A percentile compares a stretch with the other conserved stretches of the same genome.
phyloP scores from a whole-genome alignment of 2,888 invertebrate species.

The Acrobeloides nanus region DNA sequence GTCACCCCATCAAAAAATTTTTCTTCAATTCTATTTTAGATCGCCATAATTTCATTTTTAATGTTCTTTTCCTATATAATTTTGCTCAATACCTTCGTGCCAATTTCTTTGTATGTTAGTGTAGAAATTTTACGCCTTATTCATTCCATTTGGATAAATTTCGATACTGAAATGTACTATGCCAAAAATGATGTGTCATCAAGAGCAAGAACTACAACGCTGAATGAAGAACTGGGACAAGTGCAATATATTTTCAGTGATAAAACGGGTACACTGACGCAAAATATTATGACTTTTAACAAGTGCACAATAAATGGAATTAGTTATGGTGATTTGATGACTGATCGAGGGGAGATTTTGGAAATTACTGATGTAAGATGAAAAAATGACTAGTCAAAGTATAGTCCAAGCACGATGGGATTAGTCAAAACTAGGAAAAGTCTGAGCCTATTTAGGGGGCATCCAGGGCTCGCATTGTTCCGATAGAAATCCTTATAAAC shows the following conservation, averaged over 20 bases:
- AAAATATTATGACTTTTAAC: constrained; percentile 99
- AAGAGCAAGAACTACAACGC: constrained; percentile 84
- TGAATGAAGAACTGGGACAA: constrained; percentile 71
- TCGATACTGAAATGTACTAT: constrained; percentile 96
- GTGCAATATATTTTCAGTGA: constrained; percentile 99
- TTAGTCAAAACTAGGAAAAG: no score
- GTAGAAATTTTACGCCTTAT: constrained; percentile 87
- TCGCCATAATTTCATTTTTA: constrained; percentile 79
- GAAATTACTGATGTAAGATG: constrained; percentile 36
- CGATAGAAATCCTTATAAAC: no score
- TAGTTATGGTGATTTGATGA: constrained; percentile 74
- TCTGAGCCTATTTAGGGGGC: no score
- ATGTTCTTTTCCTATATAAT: constrained; percentile 99
- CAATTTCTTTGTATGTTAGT: constrained; percentile 92
- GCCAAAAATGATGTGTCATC: constrained; percentile 47
- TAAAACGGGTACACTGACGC: constrained; percentile 96
- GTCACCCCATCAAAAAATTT: no score
- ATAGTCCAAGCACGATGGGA: no score
- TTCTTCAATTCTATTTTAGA: no score
- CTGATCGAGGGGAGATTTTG: constrained; percentile 40
- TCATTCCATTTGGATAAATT: constrained; percentile 96
- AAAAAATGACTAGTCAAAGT: no score
- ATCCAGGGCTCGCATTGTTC: no score
- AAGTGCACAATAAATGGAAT: constrained; percentile 90
- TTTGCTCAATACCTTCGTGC: constrained; percentile 97